phyloP scores from a whole-genome alignment of 1,140 invertebrate genomes.

The Drosophila orena region DNA sequence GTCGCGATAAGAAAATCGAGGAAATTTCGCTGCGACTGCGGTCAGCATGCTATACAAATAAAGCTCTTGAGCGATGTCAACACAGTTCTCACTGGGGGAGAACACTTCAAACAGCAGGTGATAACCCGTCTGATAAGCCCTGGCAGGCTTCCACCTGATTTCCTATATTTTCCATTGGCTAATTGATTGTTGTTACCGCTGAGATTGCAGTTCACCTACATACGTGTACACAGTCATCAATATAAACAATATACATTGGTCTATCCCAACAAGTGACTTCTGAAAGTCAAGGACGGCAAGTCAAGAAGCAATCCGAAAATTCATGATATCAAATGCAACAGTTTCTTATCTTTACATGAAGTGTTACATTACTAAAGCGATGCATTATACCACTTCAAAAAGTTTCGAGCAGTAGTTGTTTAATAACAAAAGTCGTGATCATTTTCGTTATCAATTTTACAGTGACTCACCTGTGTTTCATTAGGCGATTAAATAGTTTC shows the following conservation, averaged over 20 bases:
- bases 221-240: not conserved
- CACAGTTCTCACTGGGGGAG: slow-evolving; percentile 18
- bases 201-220: slow-evolving; percentile 47
- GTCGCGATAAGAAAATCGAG: slow-evolving; percentile 37
- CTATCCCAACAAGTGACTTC: not conserved
- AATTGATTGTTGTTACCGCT: slow-evolving; percentile 22
- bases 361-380: not conserved
- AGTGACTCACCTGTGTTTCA: not conserved
- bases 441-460: not conserved
- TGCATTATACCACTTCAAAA: not conserved
- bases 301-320: not conserved
- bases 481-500: not conserved
- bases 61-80: slow-evolving; percentile 54
- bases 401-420: not conserved
- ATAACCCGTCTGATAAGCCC: slow-evolving; percentile 45
- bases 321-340: not conserved
- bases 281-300: slow-evolving; percentile 24
- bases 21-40: slow-evolving; percentile 4
- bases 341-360: slow-evolving; percentile 11
- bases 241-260: slow-evolving; percentile 5
- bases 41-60: slow-evolving; percentile 45
- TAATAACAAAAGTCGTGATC: not conserved
- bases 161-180: slow-evolving; percentile 24
- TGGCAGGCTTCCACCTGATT: slow-evolving; percentile 1
- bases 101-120: slow-evolving; percentile 10